Evolutionary conservation across 2,797 vertebrate genomes (phyloP).

Genomic region (Phoxinus dragarum): DNA sequence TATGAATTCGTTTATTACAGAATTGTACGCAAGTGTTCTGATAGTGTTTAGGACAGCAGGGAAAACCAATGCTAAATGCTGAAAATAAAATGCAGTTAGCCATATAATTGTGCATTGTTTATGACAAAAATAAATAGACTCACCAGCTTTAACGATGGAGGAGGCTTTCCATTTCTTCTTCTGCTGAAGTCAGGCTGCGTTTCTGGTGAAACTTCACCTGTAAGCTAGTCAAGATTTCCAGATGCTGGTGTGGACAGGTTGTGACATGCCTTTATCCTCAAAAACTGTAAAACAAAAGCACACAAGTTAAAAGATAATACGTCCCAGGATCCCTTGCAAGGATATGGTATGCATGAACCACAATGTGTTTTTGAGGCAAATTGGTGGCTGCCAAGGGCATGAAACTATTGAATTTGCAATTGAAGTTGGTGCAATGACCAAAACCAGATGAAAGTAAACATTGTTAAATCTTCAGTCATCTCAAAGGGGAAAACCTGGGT

Average conservation of each 20-base stretch:
- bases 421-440: not conserved
- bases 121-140: not conserved
- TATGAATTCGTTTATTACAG: not conserved
- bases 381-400: not conserved
- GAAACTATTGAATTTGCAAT: not conserved
- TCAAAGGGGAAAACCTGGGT: slow-evolving; percentile 33
- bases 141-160: not conserved
- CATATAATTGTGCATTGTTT: not conserved
- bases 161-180: not conserved
- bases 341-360: not conserved
- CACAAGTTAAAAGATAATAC: not conserved
- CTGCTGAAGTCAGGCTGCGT: not conserved
- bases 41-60: not conserved
- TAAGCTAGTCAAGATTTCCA: no score
- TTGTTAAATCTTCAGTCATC: slow-evolving; percentile 38
- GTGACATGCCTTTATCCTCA: not conserved
- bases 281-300: not conserved
- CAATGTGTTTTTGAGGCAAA: not conserved
- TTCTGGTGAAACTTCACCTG: not conserved
- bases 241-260: not conserved
- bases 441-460: slow-evolving; percentile 1
- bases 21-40: not conserved
- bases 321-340: not conserved
- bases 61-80: not conserved
- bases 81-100: not conserved